Conservation (phyloP, 2,888 invertebrate genomes). For the Hirudinaria manillensis region DNA sequence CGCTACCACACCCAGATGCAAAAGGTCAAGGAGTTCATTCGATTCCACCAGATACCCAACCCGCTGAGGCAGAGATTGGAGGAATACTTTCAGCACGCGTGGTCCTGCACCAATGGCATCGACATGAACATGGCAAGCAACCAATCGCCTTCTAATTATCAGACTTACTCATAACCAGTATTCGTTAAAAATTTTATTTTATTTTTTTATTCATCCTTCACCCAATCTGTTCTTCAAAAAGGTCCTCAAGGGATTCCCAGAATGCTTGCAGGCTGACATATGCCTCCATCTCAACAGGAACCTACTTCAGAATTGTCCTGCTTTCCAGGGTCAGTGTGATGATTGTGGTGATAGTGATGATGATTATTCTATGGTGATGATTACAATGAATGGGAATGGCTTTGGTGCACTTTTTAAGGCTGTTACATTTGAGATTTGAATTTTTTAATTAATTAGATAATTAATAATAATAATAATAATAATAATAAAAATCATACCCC, state of each 20-base stretch:
- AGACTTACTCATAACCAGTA: background rate
- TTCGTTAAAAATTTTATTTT: background rate
- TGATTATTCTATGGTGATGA: background rate
- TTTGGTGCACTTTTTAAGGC: too few species aligned
- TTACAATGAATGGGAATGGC: background rate
- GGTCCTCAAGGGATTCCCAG: constrained; percentile 90
- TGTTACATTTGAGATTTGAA: too few species aligned
- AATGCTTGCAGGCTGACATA: constrained; percentile 96
- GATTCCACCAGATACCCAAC: constrained; percentile 97
- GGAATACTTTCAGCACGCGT: constrained; percentile 95
- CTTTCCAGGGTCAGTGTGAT: constrained; percentile 15
- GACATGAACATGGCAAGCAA: constrained; percentile 80
- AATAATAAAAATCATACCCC: too few species aligned
- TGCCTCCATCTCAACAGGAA: constrained; percentile 94
- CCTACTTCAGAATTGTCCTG: constrained; percentile 67
- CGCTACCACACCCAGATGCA: constrained; percentile 97
- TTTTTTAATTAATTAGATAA: too few species aligned
- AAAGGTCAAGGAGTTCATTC: constrained; percentile 89
- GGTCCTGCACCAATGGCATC: constrained; percentile 98
- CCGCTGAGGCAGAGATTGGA: constrained; percentile 92
- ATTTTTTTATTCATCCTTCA: background rate
- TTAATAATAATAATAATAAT: too few species aligned
- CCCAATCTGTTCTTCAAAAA: constrained; percentile 38
- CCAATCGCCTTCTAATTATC: background rate
- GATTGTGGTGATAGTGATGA: background rate